phyloP scores from a whole-genome alignment of 2,797 vertebrate species.

The Mareca penelope region DNA sequence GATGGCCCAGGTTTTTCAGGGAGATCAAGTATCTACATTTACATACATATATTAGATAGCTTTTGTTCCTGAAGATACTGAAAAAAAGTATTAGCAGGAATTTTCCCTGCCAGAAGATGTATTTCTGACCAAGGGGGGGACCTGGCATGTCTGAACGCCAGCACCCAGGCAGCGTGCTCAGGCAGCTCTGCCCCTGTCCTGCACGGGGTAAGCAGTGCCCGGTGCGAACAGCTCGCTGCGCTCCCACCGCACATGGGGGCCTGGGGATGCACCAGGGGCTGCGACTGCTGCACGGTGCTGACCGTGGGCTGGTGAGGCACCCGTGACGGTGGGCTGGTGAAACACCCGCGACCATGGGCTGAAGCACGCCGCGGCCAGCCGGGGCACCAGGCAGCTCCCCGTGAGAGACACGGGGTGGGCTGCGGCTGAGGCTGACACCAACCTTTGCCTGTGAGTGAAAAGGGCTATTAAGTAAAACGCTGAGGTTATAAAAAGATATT shows the following conservation, averaged over 20 bases:
- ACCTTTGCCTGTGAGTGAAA: constrained; percentile 24
- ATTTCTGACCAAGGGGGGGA: background rate
- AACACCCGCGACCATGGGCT: too few relatives aligned
- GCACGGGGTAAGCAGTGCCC: background rate
- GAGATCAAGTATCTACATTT: background rate
- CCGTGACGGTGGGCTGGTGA: too few relatives aligned
- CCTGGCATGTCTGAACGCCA: background rate
- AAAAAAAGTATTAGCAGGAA: background rate
- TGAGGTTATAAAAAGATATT: constrained; percentile 60
- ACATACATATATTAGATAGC: background rate
- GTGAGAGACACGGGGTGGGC: background rate
- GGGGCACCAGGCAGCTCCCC: background rate
- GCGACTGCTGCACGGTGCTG: background rate
- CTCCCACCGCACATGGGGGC: background rate
- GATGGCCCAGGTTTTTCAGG: accelerated
- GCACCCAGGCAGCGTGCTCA: background rate
- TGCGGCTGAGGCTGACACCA: constrained; percentile 6
- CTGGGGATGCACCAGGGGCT: background rate
- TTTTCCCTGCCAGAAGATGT: accelerated
- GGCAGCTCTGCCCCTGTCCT: background rate
- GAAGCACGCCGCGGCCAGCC: too few relatives aligned
- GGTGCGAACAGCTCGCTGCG: background rate
- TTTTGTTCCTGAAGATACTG: background rate
- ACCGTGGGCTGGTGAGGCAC: too few relatives aligned
- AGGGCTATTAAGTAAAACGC: constrained; percentile 48